Percentiles rank a stretch among this genome's conserved stretches.
phyloP scores from a whole-genome alignment of 2,888 invertebrate species.

The Apotomis turbidana region DNA sequence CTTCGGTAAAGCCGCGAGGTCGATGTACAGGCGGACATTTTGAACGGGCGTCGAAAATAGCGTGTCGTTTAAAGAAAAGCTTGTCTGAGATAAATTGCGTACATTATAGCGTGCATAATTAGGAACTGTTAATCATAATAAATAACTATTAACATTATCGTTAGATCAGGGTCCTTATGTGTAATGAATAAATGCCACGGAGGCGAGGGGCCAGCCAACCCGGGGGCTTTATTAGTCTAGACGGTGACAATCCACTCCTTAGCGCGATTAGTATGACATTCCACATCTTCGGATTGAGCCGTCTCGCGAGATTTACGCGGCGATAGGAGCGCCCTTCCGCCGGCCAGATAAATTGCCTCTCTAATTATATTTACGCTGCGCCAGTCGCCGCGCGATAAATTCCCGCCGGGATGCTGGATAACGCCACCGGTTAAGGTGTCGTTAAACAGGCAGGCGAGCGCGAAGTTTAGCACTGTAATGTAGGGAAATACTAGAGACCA shows the following conservation, averaged over 20 bases:
- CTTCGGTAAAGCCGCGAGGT: conserved; percentile 9
- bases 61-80: neutral
- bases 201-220: conserved; percentile 25
- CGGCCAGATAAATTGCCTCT: conserved; percentile 80
- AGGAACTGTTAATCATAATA: too few species aligned
- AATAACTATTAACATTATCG: neutral
- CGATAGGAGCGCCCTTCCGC: conserved; percentile 79
- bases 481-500: too few species aligned
- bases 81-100: neutral
- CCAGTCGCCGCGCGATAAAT: conserved; percentile 77
- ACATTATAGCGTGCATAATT: neutral
- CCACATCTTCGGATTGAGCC: conserved; percentile 76
- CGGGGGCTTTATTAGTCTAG: conserved; percentile 41
- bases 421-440: conserved; percentile 53
- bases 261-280: conserved; percentile 62
- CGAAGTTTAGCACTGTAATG: too few species aligned
- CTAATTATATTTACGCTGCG: conserved; percentile 83
- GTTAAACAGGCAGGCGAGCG: too few species aligned
- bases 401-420: conserved; percentile 70
- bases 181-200: neutral
- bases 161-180: neutral
- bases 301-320: conserved; percentile 78
- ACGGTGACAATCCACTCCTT: conserved; percentile 45
- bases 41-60: conserved; percentile 3
- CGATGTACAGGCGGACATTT: conserved; percentile 11